These are phyloP conservation scores for Machaerirhynchus nigripectus DNA, from an alignment of 2,113 vertebrate genomes.

Conservation along the genomic window DNA sequence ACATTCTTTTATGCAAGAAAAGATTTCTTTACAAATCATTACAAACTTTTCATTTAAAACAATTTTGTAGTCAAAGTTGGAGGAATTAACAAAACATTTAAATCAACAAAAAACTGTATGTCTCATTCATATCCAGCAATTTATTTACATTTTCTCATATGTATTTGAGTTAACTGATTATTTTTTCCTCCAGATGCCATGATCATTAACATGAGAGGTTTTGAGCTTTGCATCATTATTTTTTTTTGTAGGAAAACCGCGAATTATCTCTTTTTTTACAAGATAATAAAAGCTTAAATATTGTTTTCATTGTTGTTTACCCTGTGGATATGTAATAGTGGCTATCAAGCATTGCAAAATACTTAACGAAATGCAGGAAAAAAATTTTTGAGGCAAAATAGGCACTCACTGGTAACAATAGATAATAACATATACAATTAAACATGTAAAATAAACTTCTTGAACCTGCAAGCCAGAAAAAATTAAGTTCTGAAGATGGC, in stretches of 20 bases:
- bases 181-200: background rate
- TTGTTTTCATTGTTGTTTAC: background rate
- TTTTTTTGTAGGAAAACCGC: background rate
- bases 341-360: background rate
- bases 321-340: background rate
- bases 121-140: background rate
- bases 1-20: background rate
- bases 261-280: background rate
- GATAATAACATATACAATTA: constrained; percentile 38
- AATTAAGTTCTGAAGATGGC: constrained; percentile 8
- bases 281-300: background rate
- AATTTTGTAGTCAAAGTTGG: background rate
- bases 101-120: background rate
- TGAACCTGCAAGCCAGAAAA: constrained; percentile 18
- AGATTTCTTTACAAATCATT: background rate
- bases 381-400: background rate
- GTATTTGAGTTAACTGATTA: background rate
- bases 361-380: background rate
- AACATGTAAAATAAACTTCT: constrained; percentile 44
- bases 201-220: background rate
- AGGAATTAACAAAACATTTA: background rate
- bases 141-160: background rate
- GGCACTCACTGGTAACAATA: background rate
- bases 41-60: background rate
- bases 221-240: background rate